These are phyloP conservation scores for Enteromius argenteus DNA, from an alignment of 2,797 vertebrate species.

Conservation along the genomic window DNA sequence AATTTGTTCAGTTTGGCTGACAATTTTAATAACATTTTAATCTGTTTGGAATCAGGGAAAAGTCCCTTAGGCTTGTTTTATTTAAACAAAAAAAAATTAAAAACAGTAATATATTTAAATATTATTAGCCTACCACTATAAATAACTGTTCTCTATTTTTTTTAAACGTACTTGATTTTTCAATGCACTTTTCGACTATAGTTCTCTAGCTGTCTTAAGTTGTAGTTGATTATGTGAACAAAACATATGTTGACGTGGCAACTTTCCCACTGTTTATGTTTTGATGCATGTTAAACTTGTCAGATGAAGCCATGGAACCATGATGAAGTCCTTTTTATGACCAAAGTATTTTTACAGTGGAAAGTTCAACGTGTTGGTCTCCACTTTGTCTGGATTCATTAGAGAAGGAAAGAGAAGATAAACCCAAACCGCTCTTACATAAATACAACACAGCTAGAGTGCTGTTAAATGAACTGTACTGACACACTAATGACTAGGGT, in stretches of 20 bases:
- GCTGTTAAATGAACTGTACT: background rate
- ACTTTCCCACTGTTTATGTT: conserved; percentile 68
- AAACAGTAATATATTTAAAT: background rate
- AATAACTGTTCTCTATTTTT: background rate
- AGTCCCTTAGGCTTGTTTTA: background rate
- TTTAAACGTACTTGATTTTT: background rate
- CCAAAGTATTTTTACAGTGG: conserved; percentile 54
- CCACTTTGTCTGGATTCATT: conserved; percentile 9
- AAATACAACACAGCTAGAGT: background rate
- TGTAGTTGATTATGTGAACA: conserved; percentile 10
- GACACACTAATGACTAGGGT: background rate
- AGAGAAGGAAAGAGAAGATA: background rate
- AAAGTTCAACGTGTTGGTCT: conserved; percentile 48
- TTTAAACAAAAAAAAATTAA: background rate
- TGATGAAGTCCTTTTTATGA: conserved; percentile 53
- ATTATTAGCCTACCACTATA: background rate
- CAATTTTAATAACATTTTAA: background rate
- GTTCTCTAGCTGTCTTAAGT: background rate
- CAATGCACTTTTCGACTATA: background rate
- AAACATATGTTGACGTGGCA: conserved; percentile 61
- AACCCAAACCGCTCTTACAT: background rate
- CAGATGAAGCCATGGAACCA: conserved; percentile 62
- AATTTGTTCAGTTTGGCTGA: background rate
- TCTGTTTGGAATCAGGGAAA: background rate
- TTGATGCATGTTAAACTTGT: conserved; percentile 59